Percentiles rank a stretch among this genome's conserved stretches.
phyloP scores from a whole-genome alignment of 2,797 vertebrate genomes.

The Circus cinereus region DNA sequence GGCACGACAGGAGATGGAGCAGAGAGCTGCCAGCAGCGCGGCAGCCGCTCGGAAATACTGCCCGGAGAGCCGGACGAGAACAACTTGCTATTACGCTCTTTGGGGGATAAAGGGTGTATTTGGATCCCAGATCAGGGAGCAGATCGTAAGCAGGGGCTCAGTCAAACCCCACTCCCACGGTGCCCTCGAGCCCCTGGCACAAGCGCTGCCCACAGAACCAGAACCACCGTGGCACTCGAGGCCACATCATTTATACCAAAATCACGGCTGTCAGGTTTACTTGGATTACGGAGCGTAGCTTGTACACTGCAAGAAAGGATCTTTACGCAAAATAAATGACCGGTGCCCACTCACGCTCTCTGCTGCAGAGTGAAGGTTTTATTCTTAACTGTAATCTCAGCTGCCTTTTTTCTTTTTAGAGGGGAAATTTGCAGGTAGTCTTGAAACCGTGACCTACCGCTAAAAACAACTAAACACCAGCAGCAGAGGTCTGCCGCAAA shows the following conservation, averaged over 20 bases:
- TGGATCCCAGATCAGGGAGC: not conserved
- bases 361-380: not conserved
- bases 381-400: not conserved
- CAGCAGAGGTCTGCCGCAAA: not conserved
- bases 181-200: not conserved
- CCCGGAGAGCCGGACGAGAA: accelerated
- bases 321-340: not conserved
- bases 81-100: accelerated
- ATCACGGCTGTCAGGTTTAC: accelerated
- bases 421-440: not conserved
- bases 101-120: not conserved
- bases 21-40: not conserved
- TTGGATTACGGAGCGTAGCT: not conserved
- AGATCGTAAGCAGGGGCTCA: accelerated
- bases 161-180: not conserved
- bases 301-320: not conserved
- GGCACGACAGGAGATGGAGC: not conserved
- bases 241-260: too few species aligned
- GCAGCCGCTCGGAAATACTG: not conserved
- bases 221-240: accelerated
- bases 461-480: not conserved
- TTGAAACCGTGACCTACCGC: not conserved
- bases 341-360: accelerated
- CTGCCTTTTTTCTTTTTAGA: not conserved
- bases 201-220: not conserved